A percentile compares a stretch with the other conserved stretches of the same genome.
Conservation (phyloP, 2,888 invertebrate genomes). For the Coleophora deauratella region DNA sequence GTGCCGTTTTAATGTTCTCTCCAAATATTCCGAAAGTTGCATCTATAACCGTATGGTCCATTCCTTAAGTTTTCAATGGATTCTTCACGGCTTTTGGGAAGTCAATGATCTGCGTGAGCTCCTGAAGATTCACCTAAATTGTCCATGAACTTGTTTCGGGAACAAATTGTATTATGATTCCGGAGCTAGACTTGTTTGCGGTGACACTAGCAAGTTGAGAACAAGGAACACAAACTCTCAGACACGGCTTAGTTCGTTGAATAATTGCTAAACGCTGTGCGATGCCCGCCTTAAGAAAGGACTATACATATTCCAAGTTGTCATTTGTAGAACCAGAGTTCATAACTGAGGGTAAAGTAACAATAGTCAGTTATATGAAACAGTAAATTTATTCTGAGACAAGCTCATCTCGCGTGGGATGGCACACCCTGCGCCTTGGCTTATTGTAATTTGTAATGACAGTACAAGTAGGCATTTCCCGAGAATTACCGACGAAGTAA, state of each 20-base stretch:
- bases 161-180: too few relatives aligned
- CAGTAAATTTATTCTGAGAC: neutral
- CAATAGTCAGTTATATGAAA: neutral
- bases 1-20: slow-evolving; percentile 13
- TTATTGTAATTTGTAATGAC: slow-evolving; percentile 33
- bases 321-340: slow-evolving; percentile 14
- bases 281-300: slow-evolving; percentile 14
- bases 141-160: too few relatives aligned
- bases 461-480: slow-evolving; percentile 20
- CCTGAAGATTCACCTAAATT: too few relatives aligned
- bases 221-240: slow-evolving; percentile 31
- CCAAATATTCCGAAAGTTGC: too few relatives aligned
- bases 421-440: slow-evolving; percentile 19
- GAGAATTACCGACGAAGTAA: slow-evolving; percentile 22
- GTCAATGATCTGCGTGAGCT: too few relatives aligned
- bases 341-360: neutral
- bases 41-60: neutral
- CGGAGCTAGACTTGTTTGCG: slow-evolving; percentile 7
- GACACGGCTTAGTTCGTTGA: slow-evolving; percentile 34
- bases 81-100: too few relatives aligned
- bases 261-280: slow-evolving; percentile 38
- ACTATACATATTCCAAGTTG: too few relatives aligned
- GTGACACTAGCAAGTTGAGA: slow-evolving; percentile 25
- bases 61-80: neutral
- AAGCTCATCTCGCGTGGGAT: slow-evolving; percentile 26